phyloP scores from a whole-genome alignment of 2,888 invertebrate genomes.

The Cyclophora albipunctata region DNA sequence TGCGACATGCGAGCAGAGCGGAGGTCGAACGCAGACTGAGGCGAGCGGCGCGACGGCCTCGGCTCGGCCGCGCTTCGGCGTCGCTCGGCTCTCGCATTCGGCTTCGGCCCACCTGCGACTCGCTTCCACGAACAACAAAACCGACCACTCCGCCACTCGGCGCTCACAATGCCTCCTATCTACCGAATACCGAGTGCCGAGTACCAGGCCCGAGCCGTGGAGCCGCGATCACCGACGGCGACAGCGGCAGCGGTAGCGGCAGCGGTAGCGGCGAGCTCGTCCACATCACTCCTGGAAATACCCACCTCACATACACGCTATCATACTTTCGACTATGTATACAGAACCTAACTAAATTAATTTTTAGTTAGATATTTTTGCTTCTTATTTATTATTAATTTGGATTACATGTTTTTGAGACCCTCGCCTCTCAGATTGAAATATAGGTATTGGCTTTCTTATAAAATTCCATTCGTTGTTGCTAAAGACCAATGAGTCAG shows the following conservation, averaged over 20 bases:
- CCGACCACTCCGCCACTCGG: slow-evolving; percentile 41
- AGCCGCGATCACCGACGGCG: too few species aligned
- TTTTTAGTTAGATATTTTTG: too few species aligned
- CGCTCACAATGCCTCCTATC: slow-evolving; percentile 41
- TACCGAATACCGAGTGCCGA: slow-evolving; percentile 14
- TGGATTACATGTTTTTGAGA: too few species aligned
- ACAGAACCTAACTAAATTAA: too few species aligned
- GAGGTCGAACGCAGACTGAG: slow-evolving; percentile 68
- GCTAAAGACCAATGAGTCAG: too few species aligned
- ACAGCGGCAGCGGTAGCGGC: too few species aligned
- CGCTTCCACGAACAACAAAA: slow-evolving; percentile 66
- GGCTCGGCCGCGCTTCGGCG: slow-evolving; percentile 31
- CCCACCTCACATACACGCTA: slow-evolving; percentile 13
- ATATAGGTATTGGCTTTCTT: too few species aligned
- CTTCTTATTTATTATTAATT: too few species aligned
- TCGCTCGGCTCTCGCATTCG: slow-evolving; percentile 26
- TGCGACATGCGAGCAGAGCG: slow-evolving; percentile 48
- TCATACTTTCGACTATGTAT: too few species aligned
- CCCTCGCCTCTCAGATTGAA: too few species aligned
- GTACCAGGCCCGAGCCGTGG: background rate
- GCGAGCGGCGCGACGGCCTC: slow-evolving; percentile 30
- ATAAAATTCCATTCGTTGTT: too few species aligned
- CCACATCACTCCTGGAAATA: slow-evolving; percentile 30
- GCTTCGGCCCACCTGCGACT: slow-evolving; percentile 65
- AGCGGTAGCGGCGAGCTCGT: too few species aligned